Evolutionary conservation across 2,888 invertebrate genomes (phyloP), one percentile per base, ranked within the genome.

Genomic region (Oscheius onirici): DNA sequence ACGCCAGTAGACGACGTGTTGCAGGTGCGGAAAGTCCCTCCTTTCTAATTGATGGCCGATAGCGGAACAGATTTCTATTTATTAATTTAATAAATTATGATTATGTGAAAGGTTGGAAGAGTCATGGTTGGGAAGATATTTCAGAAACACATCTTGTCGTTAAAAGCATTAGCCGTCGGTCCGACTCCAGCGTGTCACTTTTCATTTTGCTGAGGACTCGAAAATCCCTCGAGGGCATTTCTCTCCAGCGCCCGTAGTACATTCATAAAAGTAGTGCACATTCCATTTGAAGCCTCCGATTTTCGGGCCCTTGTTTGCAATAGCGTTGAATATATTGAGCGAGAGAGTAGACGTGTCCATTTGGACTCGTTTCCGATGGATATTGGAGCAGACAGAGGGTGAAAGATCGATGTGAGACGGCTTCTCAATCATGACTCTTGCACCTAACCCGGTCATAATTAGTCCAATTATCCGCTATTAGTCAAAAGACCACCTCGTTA

Each of bases 21-120:
- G 67, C 70, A 58, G 69, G 69, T 69, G 60, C 46, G 51, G 61
- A 69, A 49, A 76, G 77, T 55, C 79, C 77, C 20, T 78, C 75
- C 54, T 77, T 79, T 40, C 69, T 79, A 24, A 71, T 77, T 60
- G 79, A 79, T 71, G 78, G 78, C 69, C 75, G 78, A 41, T 70
- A 63, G 54, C 40, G 40, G 41, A 60, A 54, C 52, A 54, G 66
- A 34, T 54, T 51, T 41, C 20, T 41, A 52, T 54, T 66, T 44
- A 63, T 24, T 17, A 49, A 44, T 24, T 17, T 63, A 66, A 66
- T 65, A 65, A 52, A 65, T 49, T 65, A 15, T 20, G n/a, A 52
- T 60, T 60, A 13, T 34, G 8, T 34, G 5, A 34, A 34, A 34
- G 63, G 28, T 46, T 20, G 44, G 3, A 34, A 49, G 63, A 49